Evolutionary conservation across 2,888 invertebrate genomes (phyloP), one percentile per base, ranked within the genome.

Genomic region (Ditula angustiorana): DNA sequence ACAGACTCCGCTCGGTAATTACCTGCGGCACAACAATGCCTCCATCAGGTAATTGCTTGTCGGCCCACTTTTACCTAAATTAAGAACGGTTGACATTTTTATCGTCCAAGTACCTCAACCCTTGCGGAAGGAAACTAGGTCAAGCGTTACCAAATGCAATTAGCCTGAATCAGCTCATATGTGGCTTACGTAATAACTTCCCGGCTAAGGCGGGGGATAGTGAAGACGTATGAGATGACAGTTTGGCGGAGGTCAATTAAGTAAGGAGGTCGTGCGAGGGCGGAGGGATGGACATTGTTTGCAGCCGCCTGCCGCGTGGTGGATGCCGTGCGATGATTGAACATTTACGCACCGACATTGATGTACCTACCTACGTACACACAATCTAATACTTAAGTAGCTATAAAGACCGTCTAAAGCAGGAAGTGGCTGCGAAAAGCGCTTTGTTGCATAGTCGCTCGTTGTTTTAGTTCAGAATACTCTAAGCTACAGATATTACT

Each of bases 201-300:
- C 23, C n/a, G 46, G 23, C 46, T 46, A 5, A 44, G 44, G 23
- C n/a, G 46, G 21, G 53, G 23, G 23, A 50, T 35, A 53, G 26
- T 63, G 33, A 26, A 44, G 44, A 33, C 57, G 44, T 63, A 57
- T 44, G 33, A 58, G 44, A 63, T 52, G 50, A 58, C 33, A 52
- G 57, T 57, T 35, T 33, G 41, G 74, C 76, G 74, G 80, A 78
- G 82, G 83, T 84, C 83, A 85, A 87, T 87, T 88, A 87, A 82
- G 79, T 78, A 82, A 79, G 77, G 79, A 78, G 78, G 78, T 72
- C 77, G 69, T 73, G 72, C 67, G 79, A 75, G 79, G 79, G 70
- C 78, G 79, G 79, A 74, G 76, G 78, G 71, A 61, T 69, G 73
- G 70, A 61, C 50, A 64, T 66, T 75, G 77, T 74, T 79, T 76